Evolutionary conservation across 2,888 invertebrate genomes (phyloP), one percentile per base, ranked within the genome.

Genomic region (Gisinianus flammeolus): DNA sequence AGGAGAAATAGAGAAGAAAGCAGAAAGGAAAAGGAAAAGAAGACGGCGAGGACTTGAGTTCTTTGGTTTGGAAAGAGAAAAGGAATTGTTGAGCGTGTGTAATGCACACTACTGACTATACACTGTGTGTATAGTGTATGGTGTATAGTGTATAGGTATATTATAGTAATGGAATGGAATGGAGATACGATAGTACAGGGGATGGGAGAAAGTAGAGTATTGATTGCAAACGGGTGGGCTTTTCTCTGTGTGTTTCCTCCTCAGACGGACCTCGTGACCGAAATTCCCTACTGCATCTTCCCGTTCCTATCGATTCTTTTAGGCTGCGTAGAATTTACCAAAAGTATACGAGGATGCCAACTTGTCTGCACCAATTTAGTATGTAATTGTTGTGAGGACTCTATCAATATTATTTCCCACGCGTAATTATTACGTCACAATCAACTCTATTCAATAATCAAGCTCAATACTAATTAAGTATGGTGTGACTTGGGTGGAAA

Each of bases 261-360:
- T 70, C 56, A 71, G 64, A 58, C 58, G 77, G 80, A 81, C 80
- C 81, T 81, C 80, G 80, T 82, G 82, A 83, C 81, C 83, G 83
- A 83, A 81, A 81, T 81, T 82, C 81, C 81, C 81, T 81, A 72
- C 82, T 81, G 84, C 85, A 84, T 81, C 81, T 82, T 82, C 81
- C 81, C 81, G 81, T 81, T 80, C 81, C 76, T 82, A 83, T 83
- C 81, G 83, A 83, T 83, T 83, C 80, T 80, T 80, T 67, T 73
- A 79, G 80, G 81, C 82, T 83, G 83, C 83, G 84, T 83, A 83
- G 82, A 85, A 83, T 81, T 82, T 79, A 81, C 81, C 76, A 83
- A 83, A 81, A 26, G 67, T 68, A 58, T n/a, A n/a, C n/a, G 68
- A 69, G 22, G 76, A 76, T 82, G 80, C 81, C 81, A 81, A 77